These are phyloP conservation scores for Kryphioiulus occultus DNA, from an alignment of 2,888 invertebrate genomes.

Conservation along the genomic window DNA sequence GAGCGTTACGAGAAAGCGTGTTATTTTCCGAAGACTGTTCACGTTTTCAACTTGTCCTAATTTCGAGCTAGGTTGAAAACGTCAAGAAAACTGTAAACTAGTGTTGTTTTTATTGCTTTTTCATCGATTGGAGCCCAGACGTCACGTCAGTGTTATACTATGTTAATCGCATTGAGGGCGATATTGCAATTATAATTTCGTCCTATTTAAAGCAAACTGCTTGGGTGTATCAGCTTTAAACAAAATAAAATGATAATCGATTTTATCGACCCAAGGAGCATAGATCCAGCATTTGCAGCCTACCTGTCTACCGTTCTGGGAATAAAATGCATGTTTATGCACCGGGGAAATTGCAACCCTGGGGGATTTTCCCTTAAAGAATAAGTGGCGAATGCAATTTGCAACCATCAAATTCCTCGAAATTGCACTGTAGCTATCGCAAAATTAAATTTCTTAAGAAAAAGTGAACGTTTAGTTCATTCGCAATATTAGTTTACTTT, in stretches of 20 bases:
- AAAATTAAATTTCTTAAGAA: no score
- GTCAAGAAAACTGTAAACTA: not conserved
- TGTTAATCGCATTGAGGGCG: conserved; percentile 1
- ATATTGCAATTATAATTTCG: not conserved
- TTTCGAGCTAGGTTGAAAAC: not conserved
- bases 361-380: not conserved
- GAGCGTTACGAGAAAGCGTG: not conserved
- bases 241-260: conserved; percentile 2
- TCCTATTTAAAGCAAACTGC: not conserved
- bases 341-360: not conserved
- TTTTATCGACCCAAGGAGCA: not conserved
- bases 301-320: not conserved
- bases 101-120: not conserved
- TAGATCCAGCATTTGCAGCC: not conserved
- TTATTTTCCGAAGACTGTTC: not conserved
- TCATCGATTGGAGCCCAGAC: not conserved
- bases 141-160: not conserved
- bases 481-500: no score
- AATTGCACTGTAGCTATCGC: not conserved
- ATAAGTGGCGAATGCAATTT: not conserved
- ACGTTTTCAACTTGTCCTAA: not conserved
- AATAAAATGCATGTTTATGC: no score
- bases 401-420: not conserved
- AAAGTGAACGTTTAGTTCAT: no score
- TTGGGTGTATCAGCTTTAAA: not conserved